Conservation (phyloP, 2,113 vertebrate species). For the Otolemur garnettii region DNA sequence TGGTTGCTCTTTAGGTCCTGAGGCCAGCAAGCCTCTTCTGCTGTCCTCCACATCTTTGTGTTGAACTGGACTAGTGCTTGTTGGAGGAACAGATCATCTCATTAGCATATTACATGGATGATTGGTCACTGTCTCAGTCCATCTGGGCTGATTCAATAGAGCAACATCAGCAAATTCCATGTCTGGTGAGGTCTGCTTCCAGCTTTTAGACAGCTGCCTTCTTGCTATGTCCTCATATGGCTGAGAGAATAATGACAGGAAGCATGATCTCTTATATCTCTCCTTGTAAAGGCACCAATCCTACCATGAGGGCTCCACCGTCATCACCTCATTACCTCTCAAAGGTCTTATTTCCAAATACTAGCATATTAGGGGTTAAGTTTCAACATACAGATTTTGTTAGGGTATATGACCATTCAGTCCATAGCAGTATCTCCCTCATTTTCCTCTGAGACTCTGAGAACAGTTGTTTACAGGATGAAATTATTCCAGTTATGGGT, state of each 20-base stretch:
- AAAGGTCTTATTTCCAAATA: not conserved
- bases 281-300: not conserved
- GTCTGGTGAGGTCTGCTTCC: not conserved
- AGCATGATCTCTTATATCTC: not conserved
- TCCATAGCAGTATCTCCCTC: not conserved
- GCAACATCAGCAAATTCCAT: not conserved
- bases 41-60: not conserved
- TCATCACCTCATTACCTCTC: not conserved
- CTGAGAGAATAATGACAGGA: not conserved
- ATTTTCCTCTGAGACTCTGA: conserved; percentile 22
- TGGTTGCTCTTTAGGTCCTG: not conserved
- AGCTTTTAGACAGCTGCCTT: not conserved
- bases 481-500: not conserved
- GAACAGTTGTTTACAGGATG: not conserved
- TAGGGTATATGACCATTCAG: not conserved
- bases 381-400: not conserved
- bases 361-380: not conserved
- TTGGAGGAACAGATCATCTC: conserved; percentile 10
- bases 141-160: not conserved
- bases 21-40: not conserved
- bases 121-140: not conserved
- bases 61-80: not conserved
- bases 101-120: conserved; percentile 21
- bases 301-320: not conserved
- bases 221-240: not conserved